Conservation (phyloP, 1,140 invertebrate species). For the Procambarus virginalis region DNA sequence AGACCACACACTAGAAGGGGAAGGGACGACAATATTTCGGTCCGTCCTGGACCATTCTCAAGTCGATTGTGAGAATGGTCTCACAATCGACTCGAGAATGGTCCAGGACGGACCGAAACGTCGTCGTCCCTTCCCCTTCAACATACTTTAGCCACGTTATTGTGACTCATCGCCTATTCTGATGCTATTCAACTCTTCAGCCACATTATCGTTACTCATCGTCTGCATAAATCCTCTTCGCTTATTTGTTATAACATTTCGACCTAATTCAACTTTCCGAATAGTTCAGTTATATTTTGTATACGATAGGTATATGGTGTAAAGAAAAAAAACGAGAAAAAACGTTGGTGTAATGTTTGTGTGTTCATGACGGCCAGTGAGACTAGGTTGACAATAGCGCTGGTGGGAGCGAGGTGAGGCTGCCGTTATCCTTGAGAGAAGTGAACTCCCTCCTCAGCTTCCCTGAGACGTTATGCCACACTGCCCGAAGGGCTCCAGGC, state of each 20-base stretch:
- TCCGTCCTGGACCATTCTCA: too few relatives aligned
- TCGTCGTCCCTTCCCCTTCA: too few relatives aligned
- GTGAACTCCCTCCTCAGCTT: constrained; percentile 10
- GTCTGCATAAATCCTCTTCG: not conserved
- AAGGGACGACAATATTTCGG: too few relatives aligned
- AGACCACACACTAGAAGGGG: too few relatives aligned
- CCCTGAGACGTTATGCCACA: not conserved
- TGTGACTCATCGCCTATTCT: too few relatives aligned
- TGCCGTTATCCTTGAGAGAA: constrained; percentile 29
- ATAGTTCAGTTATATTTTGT: not conserved
- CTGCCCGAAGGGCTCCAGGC: not conserved
- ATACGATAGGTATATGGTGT: not conserved
- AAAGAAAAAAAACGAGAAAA: not conserved
- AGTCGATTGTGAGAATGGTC: too few relatives aligned
- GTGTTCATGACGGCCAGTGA: not conserved
- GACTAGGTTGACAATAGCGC: constrained; percentile 24
- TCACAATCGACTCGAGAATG: too few relatives aligned
- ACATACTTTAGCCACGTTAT: too few relatives aligned
- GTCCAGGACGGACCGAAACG: too few relatives aligned
- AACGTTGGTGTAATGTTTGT: not conserved
- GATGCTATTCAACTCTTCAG: too few relatives aligned
- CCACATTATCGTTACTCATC: too few relatives aligned
- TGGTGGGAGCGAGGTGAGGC: not conserved
- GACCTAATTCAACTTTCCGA: not conserved
- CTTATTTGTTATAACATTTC: not conserved